Evolutionary conservation across 2,113 vertebrate species (phyloP).

Genomic region (Redunca redunca): DNA sequence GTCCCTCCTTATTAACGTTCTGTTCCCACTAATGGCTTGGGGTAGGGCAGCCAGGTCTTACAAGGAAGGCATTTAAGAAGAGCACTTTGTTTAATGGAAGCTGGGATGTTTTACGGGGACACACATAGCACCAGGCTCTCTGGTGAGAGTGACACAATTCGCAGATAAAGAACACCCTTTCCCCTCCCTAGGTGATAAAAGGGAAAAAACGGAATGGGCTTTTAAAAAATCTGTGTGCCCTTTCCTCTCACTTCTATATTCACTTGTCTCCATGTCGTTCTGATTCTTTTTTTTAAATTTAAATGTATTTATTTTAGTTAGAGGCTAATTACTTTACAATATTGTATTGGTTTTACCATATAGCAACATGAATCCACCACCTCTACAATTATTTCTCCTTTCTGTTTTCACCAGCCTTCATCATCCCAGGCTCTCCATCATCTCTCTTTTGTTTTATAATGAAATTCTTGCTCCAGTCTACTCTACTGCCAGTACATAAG

Average conservation of each 20-base stretch:
- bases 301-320: too few species aligned
- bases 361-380: too few species aligned
- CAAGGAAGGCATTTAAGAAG: constrained; percentile 80
- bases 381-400: background rate
- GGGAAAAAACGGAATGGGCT: background rate
- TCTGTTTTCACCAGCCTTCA: background rate
- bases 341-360: too few species aligned
- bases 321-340: too few species aligned
- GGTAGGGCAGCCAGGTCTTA: constrained; percentile 81
- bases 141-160: constrained; percentile 74
- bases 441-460: background rate
- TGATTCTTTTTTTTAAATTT: background rate
- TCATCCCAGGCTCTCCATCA: background rate
- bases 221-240: background rate
- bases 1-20: constrained; percentile 82
- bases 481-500: background rate
- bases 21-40: constrained; percentile 82
- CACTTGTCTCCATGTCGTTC: background rate
- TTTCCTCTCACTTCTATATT: background rate
- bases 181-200: background rate
- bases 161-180: constrained; percentile 62
- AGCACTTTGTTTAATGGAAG: constrained; percentile 75
- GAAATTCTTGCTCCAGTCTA: background rate
- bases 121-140: constrained; percentile 71
- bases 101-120: constrained; percentile 75